These are phyloP conservation scores for Orthonychiurus folsomi DNA, from an alignment of 2,888 invertebrate genomes.

Conservation along the genomic window DNA sequence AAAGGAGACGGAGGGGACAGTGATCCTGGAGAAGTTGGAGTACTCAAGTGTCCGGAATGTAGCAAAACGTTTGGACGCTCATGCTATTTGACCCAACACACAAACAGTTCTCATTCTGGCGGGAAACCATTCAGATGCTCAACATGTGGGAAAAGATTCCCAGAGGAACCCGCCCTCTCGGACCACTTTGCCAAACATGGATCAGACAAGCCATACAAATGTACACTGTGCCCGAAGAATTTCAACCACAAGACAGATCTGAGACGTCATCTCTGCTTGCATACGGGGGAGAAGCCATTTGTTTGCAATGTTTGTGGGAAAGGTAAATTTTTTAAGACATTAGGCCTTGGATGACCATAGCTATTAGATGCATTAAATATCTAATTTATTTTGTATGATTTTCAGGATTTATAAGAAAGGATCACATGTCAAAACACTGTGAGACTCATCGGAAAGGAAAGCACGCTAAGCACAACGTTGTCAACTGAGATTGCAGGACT, in stretches of 20 bases:
- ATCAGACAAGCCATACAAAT: conserved; percentile 77
- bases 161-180: conserved; percentile 46
- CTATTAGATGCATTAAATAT: too few relatives aligned
- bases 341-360: too few relatives aligned
- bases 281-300: conserved; percentile 76
- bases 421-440: conserved; percentile 80
- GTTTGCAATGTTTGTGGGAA: conserved; percentile 72
- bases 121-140: conserved; percentile 77
- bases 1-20: background rate
- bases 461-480: background rate
- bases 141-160: conserved; percentile 76
- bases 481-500: too few relatives aligned
- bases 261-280: conserved; percentile 74
- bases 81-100: conserved; percentile 82
- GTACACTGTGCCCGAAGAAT: conserved; percentile 68
- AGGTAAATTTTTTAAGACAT: too few relatives aligned
- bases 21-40: background rate
- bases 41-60: conserved; percentile 65
- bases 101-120: conserved; percentile 78
- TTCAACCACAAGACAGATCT: conserved; percentile 87
- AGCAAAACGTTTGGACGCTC: conserved; percentile 74
- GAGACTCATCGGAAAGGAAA: conserved; percentile 64
- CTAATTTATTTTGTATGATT: too few relatives aligned
- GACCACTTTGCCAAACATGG: conserved; percentile 67
- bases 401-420: conserved; percentile 81